Conservation (phyloP, 2,888 invertebrate species). For the Lasioglossum villosulum region DNA sequence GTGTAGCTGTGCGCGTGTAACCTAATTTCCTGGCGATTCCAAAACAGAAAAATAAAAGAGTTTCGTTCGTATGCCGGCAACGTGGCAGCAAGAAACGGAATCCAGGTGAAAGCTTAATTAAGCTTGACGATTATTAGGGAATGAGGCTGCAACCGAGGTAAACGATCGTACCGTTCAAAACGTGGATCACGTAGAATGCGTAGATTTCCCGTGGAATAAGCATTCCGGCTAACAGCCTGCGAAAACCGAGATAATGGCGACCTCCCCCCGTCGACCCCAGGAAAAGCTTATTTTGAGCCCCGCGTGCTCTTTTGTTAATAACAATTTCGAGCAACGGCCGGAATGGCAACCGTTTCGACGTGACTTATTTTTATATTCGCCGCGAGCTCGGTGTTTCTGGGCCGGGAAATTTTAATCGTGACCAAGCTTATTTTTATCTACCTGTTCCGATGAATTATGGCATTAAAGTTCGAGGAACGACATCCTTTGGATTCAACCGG, state of each 20-base stretch:
- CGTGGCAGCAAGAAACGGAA: neutral
- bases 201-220: slow-evolving; percentile 52
- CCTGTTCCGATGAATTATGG: slow-evolving; percentile 26
- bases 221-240: slow-evolving; percentile 62
- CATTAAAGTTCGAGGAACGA: slow-evolving; percentile 23
- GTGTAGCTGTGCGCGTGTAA: neutral
- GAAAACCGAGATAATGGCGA: slow-evolving; percentile 55
- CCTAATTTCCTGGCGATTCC: slow-evolving; percentile 5
- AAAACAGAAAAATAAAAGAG: neutral
- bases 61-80: neutral
- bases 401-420: slow-evolving; percentile 27
- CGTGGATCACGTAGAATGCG: slow-evolving; percentile 63
- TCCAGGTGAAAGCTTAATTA: slow-evolving; percentile 31
- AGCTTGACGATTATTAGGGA: slow-evolving; percentile 40
- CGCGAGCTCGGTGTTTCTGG: neutral
- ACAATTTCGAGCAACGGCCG: slow-evolving; percentile 31
- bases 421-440: slow-evolving; percentile 34
- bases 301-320: slow-evolving; percentile 38
- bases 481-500: slow-evolving; percentile 20
- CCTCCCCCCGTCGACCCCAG: slow-evolving; percentile 19
- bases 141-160: slow-evolving; percentile 7
- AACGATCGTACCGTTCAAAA: slow-evolving; percentile 25
- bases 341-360: slow-evolving; percentile 8
- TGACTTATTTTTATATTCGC: slow-evolving; percentile 27
- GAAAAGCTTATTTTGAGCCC: slow-evolving; percentile 52